phyloP scores from a whole-genome alignment of 2,797 vertebrate species.

The Astyanax mexicanus region DNA sequence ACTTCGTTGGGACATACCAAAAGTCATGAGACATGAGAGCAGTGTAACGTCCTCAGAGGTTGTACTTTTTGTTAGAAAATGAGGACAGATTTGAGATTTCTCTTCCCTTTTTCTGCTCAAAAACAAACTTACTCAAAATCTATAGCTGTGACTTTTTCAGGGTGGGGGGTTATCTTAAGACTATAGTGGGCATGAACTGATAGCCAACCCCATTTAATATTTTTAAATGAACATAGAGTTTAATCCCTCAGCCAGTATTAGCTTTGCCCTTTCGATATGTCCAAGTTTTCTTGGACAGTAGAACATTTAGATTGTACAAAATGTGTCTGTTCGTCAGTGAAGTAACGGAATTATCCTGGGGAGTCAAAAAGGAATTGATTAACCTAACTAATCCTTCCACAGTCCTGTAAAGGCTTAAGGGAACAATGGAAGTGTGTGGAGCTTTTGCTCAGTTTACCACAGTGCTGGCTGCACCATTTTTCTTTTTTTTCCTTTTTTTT shows the following conservation, averaged over 20 bases:
- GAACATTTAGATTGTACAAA: neutral
- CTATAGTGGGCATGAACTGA: neutral
- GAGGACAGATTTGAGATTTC: neutral
- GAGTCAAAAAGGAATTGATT: constrained; percentile 14
- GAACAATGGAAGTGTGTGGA: constrained; percentile 1
- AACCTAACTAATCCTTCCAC: constrained; percentile 14
- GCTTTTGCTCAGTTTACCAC: neutral
- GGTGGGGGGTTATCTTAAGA: neutral
- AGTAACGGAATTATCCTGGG: neutral
- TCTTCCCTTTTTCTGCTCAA: neutral
- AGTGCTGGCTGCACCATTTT: constrained; percentile 29
- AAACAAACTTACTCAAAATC: neutral
- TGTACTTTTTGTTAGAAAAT: no score
- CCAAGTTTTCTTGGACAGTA: neutral
- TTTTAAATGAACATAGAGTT: neutral
- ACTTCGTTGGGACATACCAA: no score
- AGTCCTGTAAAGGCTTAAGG: constrained; percentile 47
- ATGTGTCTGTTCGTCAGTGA: neutral
- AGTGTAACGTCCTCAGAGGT: no score
- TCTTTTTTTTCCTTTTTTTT: no score
- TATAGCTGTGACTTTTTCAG: neutral
- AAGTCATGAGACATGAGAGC: no score
- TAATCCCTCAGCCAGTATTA: neutral
- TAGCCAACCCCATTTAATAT: neutral
- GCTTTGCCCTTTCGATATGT: neutral